Evolutionary conservation across 2,113 vertebrate genomes (phyloP), one percentile per base, ranked within the genome.

Genomic region (Camelus bactrianus): DNA sequence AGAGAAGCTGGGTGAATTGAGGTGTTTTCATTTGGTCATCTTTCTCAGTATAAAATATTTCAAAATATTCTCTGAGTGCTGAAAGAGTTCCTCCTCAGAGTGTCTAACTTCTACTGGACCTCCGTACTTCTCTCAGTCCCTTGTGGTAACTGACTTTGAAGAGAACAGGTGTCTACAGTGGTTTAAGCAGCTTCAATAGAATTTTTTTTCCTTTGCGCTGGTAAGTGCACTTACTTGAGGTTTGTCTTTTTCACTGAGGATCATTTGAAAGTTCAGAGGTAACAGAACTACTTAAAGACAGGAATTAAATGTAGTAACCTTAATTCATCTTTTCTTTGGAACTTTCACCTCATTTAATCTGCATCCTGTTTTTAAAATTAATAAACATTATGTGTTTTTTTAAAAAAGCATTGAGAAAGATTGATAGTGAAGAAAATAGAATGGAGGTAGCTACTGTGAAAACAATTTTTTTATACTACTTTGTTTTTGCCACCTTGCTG

Each of bases 261-360:
- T 87, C 11, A 38, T 22, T 93, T 58, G 32, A 58, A 93, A 77
- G 86, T 77, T 93, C 26, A 92, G 42, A 96, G 16, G 81, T n/a
- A 89, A 46, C 20, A 84, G n/a, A 97, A 62, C 17, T 75, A 30
- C 19, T 86, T 93, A 76, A 87, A 91, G 64, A 84, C 38, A 4
- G 6, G 9, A 76, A 62, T 52, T 42, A 91, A 86, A 73, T 58
- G 13, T 58, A 65, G 8, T 52, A 64, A 48, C 13, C 48, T 85
- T 72, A 81, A 88, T 89, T 94, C 30, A 85, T 15, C 4, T 72
- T 93, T 89, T 76, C 10, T 81, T 58, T 46, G 69, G 28, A 30
- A 62, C 6, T 64, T 82, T 81, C 2, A 8, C n/a, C 19, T 79
- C 4, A 15, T 67, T 88, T 88, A 64, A 32, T 58, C 4, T 46